Evolutionary conservation across 2,888 invertebrate genomes (phyloP), one percentile per base, ranked within the genome.

Genomic region (Dryobota labecula): DNA sequence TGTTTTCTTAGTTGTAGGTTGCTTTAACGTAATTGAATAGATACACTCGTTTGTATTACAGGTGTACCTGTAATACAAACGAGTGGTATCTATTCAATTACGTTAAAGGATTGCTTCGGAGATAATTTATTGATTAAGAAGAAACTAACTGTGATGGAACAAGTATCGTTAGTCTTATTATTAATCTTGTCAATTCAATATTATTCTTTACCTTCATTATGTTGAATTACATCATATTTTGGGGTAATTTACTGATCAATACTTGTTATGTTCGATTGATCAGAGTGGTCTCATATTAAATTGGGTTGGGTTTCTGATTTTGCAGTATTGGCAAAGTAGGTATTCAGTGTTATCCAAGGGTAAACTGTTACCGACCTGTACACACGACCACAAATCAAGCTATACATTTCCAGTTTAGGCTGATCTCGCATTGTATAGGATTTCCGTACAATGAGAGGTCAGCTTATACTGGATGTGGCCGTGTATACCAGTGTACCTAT

Each of bases 91-190:
- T 54, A 51, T 74, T 66, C 43, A 45, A 63, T 74, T 65, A 61
- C 43, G 56, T 49, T 57, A 56, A 13, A 47, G n/a, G 18, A 47
- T 33, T 45, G 18, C 38, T 45, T n/a, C 2, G 2, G 5, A 69
- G 30, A 54, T 69, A 65, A 80, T 75, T 61, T 57, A 49, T 63
- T 70, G 15, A 54, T 66, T 51, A 1, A 18, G 27, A 54, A 47
- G 53, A 63, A 63, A 73, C 6, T 60, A 36, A 54, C 24, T 47
- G 56, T 20, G 45, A 49, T 13, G 18, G 18, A 58, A 60, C 38
- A 68, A 60, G 45, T 49, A 45, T 51, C 30, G 2, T 53, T n/a
- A 38, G 3, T 38, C 15, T 43, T 57, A 18, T 61, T 41, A 33
- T 27, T 43, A 24, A 49, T 62, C 11, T 49, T 53, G 15, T 61